These are phyloP conservation scores for Hecatera dysodea DNA, from an alignment of 2,888 invertebrate species.

Conservation along the genomic window DNA sequence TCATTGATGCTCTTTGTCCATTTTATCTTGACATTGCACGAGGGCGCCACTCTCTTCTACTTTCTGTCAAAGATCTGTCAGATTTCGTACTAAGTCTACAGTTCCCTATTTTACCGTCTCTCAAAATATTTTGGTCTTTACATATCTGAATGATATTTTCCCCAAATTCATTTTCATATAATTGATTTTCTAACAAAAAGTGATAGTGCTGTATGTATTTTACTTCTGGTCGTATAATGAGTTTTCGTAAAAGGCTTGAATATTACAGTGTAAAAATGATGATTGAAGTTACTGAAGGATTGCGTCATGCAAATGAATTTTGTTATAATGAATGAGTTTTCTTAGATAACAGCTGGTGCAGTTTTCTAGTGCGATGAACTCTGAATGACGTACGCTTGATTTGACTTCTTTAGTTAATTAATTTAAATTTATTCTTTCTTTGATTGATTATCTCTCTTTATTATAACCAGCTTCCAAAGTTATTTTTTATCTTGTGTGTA, in stretches of 20 bases:
- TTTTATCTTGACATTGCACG: neutral
- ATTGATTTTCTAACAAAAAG: constrained; percentile 36
- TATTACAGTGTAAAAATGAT: constrained; percentile 31
- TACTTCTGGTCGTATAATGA: constrained; percentile 21
- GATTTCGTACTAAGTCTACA: neutral
- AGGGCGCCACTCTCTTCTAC: neutral
- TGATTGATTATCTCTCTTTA: neutral
- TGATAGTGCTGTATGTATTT: neutral
- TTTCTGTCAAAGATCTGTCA: neutral
- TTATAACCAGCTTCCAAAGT: too few species aligned
- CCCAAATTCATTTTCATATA: constrained; percentile 1
- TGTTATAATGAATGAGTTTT: constrained; percentile 25
- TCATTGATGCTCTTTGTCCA: constrained; percentile 8
- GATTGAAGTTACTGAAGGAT: constrained; percentile 23
- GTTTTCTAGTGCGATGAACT: constrained; percentile 19
- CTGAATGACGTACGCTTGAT: neutral
- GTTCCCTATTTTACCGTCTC: neutral
- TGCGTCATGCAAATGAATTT: constrained; percentile 31
- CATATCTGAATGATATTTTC: constrained; percentile 12
- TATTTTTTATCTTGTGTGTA: too few species aligned
- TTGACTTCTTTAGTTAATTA: neutral
- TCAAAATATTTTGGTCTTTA: neutral
- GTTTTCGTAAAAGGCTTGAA: constrained; percentile 25
- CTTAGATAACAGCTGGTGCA: neutral
- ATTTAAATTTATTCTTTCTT: neutral